Evolutionary conservation across 2,797 vertebrate species (phyloP).

Genomic region (Sternotherus odoratus): DNA sequence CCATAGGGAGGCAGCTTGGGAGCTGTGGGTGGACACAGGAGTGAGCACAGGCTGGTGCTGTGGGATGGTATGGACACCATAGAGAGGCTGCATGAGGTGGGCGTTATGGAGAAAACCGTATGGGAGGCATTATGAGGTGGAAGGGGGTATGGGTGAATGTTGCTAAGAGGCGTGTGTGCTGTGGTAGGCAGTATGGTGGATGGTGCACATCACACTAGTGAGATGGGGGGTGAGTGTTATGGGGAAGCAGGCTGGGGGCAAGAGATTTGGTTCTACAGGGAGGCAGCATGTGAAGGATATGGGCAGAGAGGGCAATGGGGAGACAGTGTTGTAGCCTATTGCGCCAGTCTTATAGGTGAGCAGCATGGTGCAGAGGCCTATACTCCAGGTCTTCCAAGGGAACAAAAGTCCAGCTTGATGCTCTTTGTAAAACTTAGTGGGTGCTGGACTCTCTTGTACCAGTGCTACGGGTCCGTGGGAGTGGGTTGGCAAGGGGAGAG

Average conservation of each 20-base stretch:
- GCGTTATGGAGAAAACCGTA: not conserved
- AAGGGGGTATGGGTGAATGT: not conserved
- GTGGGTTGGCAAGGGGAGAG: no score
- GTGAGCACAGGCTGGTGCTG: rapidly evolving
- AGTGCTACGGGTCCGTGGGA: not conserved
- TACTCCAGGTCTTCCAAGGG: not conserved
- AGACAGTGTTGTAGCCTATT: not conserved
- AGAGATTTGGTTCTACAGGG: not conserved
- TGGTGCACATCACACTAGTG: no score
- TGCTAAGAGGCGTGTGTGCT: rapidly evolving
- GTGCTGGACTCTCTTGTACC: not conserved
- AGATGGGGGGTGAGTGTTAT: not conserved
- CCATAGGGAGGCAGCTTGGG: no score
- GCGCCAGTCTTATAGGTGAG: not conserved
- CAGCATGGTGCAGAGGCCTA: not conserved
- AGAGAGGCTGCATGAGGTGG: not conserved
- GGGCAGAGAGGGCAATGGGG: not conserved
- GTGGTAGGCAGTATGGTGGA: no score
- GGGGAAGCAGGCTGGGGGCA: no score
- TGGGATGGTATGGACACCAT: not conserved
- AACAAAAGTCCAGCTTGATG: not conserved
- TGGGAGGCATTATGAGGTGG: not conserved
- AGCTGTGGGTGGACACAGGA: not conserved
- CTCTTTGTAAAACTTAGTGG: not conserved
- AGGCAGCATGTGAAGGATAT: not conserved